Conservation (phyloP, 1,140 invertebrate species). For the Papilio polyxenes region DNA sequence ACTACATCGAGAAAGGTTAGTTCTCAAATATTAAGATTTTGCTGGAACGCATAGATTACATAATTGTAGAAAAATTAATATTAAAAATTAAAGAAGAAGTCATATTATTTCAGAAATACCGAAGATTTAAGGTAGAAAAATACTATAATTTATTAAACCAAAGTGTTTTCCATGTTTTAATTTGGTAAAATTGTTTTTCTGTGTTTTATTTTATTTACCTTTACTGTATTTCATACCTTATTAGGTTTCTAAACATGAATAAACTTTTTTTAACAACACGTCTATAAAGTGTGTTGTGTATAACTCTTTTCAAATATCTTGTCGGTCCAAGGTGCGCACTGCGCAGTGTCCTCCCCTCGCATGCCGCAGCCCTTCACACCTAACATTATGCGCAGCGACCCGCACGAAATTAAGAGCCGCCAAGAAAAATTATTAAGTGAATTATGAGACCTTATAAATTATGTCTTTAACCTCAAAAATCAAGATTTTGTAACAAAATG, state of each 20-base stretch:
- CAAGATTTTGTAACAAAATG: too few relatives aligned
- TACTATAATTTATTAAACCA: not conserved
- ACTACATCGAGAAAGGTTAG: slow-evolving; percentile 98
- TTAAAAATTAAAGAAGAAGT: not conserved
- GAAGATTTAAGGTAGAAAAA: slow-evolving; percentile 18
- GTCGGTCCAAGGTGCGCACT: too few relatives aligned
- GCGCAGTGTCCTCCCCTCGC: too few relatives aligned
- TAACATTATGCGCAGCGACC: too few relatives aligned
- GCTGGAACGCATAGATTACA: not conserved
- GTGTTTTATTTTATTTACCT: not conserved
- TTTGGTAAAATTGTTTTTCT: not conserved
- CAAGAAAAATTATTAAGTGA: too few relatives aligned
- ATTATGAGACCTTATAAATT: not conserved
- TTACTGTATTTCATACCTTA: not conserved
- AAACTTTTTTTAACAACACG: too few relatives aligned
- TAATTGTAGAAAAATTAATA: not conserved
- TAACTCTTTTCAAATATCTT: too few relatives aligned
- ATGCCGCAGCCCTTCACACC: too few relatives aligned
- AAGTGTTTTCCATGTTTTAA: not conserved
- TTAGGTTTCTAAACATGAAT: not conserved
- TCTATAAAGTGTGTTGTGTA: too few relatives aligned
- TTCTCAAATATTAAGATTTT: not conserved
- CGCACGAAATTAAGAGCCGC: too few relatives aligned
- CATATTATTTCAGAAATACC: not conserved
- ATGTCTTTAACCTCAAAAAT: too few relatives aligned